Evolutionary conservation across 2,113 vertebrate species (phyloP), one percentile per base, ranked within the genome.

Genomic region (Psittacula cyanocephala): DNA sequence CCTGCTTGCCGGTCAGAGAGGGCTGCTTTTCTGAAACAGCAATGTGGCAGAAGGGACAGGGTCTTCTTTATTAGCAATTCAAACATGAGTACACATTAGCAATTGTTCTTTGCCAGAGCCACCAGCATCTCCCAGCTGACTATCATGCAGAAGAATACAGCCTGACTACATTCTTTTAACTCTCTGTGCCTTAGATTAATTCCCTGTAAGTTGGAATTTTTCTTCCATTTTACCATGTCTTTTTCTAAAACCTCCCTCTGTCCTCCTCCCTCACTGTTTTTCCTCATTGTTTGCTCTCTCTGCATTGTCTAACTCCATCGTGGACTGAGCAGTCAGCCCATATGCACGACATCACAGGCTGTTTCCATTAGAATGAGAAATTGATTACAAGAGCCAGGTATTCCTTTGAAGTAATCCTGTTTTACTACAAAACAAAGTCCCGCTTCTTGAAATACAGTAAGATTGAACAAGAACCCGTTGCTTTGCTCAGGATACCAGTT

Each of bases 361-460:
- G 91, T 95, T 95, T 88, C 93, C 78, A 91, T 95, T 94, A 94
- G 67, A 85, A 94, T 79, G 84, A 95, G 91, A 95, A 95, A 95
- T 46, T 80, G 89, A 88, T 91, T 95, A 93, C 74, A 94, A 94
- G 53, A 82, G 78, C 78, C 75, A 95, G 95, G 91, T 96, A 96
- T 91, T 95, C 95, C 94, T 97, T 96, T 95, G 94, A 95, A 95
- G 89, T 77, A 93, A 92, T 85, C 74, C 77, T 88, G 70, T 31
- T 95, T 91, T 82, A 79, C 67, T 88, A 89, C 62, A 68, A 75
- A 49, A 89, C 74, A 59, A 95, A 67, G n/a, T 74, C 75, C 19
- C 1, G 5, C 44, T 89, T 96, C 84, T 95, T 89, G 70, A 93
- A 95, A 95, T 80, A 65, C 31, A 70, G 22, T 41, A 62, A 94